Evolutionary conservation across 53 echinoderm and acorn worm genomes (phyloP), one percentile per base, ranked within the genome.

Genomic region (Antedon mediterranea): DNA sequence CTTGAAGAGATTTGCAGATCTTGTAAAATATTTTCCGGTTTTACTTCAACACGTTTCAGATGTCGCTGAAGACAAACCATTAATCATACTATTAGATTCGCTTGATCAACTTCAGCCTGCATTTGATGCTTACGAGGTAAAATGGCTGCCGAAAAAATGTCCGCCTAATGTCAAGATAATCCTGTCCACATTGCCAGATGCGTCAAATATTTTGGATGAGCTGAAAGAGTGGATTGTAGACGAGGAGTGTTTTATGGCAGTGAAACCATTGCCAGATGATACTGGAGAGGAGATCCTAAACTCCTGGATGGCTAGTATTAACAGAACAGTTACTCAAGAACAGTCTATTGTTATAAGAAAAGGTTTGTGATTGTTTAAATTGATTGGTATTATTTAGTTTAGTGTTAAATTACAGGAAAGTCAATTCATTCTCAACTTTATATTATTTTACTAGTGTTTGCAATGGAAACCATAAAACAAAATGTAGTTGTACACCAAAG

Each of bases 41-140:
- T 76, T 89, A 30, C 82, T 95, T 32, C 79, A 85, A 31, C 72
- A 71, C 13, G 88, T 95, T 26, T 87, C 82, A 9, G 86, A 82
- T 31, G 34, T 34, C 31, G 76, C 77, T 34, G 81, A 84, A 34
- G 57, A 77, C 28, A 78, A 84, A 11, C 87, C 89, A 37, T 84
- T 95, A 30, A 78, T 95, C 72, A 85, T 95, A 8, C 34, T 91
- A 31, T 74, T 95, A 30, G 95, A 95, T 74, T 95, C 95, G 30
- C 72, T 95, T 43, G 95, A 95, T 77, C 95, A 95, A 72, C 79
- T 95, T 57, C 87, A 88, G 71, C 79, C 82, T 34, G 77, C 81
- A 26, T 81, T 89, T 77, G 79, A 85, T 42, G 91, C 91, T 0
- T 85, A 87, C 71, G 85, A 82, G 34, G 92, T 92, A 77, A 87